Base-by-base conservation (phyloP, 2,888 invertebrate species). In the Pachymerium ferrugineum region DNA sequence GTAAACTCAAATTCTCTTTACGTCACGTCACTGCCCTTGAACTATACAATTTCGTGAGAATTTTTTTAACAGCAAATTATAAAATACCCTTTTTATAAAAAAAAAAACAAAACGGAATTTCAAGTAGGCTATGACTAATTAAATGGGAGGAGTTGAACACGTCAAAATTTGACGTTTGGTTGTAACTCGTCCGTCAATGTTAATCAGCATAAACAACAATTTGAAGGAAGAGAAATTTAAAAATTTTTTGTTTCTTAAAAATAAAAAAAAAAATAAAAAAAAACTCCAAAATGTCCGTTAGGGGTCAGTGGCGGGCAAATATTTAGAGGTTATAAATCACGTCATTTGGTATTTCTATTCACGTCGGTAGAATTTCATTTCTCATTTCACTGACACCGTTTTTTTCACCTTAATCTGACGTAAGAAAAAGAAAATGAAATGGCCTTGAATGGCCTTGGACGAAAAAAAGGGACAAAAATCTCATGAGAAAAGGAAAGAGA, bases 201-300 rank as follows among this genome's bases (percentile, higher is more conserved):
- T 47, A 47, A 47, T 47, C 47, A 47, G 47, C 47, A 47, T 47
- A 47, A 38, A n/a, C n/a, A 47, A 47, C 47, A 47, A 47, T 22
- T 22, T 4, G 3, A 3, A 19, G 14, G 38, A n/a, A n/a, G n/a
- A n/a, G n/a, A n/a, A n/a, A n/a, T n/a, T n/a, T n/a, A n/a, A n/a
- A n/a, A n/a, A n/a, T n/a, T n/a, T n/a, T n/a, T n/a, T n/a, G 16
- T 47, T 47, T 47, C 19, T 47, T 19, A 22, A 47, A 3, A 38
- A 38, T 38, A 8, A 38, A 38, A 38, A 38, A 3, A 38, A 38
- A 38, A 8, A 12, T n/a, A n/a, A n/a, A n/a, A n/a, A n/a, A n/a
- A n/a, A n/a, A n/a, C n/a, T n/a, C n/a, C n/a, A n/a, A n/a, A n/a
- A n/a, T n/a, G n/a, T n/a, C n/a, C n/a, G n/a, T n/a, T n/a, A n/a